Conservation (phyloP, 2,797 vertebrate genomes). For the Gephyroberyx darwinii region DNA sequence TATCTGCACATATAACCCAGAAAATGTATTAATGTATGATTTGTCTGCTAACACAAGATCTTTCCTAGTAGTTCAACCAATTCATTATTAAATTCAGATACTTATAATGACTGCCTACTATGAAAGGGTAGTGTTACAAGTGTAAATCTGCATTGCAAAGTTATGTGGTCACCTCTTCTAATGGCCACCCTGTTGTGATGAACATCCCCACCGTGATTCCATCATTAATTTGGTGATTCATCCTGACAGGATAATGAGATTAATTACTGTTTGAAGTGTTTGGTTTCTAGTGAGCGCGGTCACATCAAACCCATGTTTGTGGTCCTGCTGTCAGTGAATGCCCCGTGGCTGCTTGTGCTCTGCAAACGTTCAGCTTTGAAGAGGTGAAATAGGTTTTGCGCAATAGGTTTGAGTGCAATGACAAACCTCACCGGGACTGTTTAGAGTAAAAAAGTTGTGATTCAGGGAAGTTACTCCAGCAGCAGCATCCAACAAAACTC, state of each 20-base stretch:
- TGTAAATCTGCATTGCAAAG: slow-evolving; percentile 18
- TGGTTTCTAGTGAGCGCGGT: slow-evolving; percentile 10
- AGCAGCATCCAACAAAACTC: too few relatives aligned
- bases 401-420: too few relatives aligned
- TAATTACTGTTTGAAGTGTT: slow-evolving; percentile 7
- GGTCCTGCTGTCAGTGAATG: neutral
- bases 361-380: too few relatives aligned
- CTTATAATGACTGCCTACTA: slow-evolving; percentile 45
- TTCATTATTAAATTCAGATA: slow-evolving; percentile 20
- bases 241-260: slow-evolving; percentile 15
- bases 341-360: too few relatives aligned
- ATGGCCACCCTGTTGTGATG: neutral
- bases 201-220: neutral
- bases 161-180: slow-evolving; percentile 31
- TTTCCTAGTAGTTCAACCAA: too few relatives aligned
- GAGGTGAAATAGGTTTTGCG: too few relatives aligned
- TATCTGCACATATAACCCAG: too few relatives aligned
- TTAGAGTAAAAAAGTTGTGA: too few relatives aligned
- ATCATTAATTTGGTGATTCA: slow-evolving; percentile 1
- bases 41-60: too few relatives aligned
- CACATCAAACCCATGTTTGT: slow-evolving; percentile 34
- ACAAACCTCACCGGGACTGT: neutral
- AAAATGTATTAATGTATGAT: too few relatives aligned
- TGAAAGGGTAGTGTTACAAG: neutral
- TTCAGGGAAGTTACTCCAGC: too few relatives aligned